phyloP scores from a whole-genome alignment of 2,113 vertebrate genomes.

The Prionailurus bengalensis region DNA sequence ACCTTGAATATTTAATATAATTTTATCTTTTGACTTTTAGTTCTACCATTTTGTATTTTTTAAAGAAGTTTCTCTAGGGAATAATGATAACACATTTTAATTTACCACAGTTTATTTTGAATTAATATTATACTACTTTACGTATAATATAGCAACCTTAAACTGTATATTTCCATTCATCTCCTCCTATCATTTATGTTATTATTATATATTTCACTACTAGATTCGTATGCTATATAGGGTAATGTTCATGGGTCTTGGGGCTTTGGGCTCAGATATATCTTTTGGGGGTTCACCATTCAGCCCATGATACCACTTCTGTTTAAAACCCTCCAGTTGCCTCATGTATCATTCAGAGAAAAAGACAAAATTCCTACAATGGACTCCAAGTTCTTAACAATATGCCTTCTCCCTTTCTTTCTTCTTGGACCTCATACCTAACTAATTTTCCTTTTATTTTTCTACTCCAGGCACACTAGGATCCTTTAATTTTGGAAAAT shows the following conservation, averaged over 20 bases:
- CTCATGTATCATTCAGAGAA: not conserved
- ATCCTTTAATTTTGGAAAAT: not conserved
- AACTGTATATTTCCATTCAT: not conserved
- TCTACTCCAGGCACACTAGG: not conserved
- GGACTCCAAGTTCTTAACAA: not conserved
- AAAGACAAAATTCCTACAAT: not conserved
- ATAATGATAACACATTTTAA: not conserved
- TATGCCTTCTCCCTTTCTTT: not conserved
- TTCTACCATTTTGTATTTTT: not conserved
- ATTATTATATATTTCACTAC: not conserved
- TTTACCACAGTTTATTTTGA: not conserved
- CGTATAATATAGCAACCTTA: not conserved
- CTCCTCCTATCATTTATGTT: not conserved
- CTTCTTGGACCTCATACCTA: not conserved
- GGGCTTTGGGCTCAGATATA: not conserved
- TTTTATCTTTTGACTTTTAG: not conserved
- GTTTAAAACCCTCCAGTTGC: not conserved
- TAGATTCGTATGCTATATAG: not conserved
- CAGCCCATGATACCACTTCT: not conserved
- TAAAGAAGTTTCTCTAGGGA: not conserved
- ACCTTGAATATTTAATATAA: constrained; percentile 27
- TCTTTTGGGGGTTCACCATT: not conserved
- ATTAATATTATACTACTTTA: constrained; percentile 10
- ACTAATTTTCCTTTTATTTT: not conserved
- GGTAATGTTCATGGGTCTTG: not conserved